Conservation (phyloP, 2,113 vertebrate genomes). For the Forbesichthys papilliferus region DNA sequence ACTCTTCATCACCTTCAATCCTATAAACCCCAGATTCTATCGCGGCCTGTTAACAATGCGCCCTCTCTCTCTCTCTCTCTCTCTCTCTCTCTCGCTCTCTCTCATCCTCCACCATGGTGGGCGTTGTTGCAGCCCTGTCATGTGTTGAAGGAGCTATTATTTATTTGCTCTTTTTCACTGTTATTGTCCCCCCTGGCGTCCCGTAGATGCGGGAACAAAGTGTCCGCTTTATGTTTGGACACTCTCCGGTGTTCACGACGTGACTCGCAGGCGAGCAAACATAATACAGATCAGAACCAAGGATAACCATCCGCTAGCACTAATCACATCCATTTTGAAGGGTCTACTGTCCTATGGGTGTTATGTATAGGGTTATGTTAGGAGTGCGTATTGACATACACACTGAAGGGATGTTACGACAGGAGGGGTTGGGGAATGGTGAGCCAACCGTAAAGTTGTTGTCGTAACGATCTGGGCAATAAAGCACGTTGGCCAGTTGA, state of each 20-base stretch:
- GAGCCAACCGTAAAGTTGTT: too few species aligned
- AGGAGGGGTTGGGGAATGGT: too few species aligned
- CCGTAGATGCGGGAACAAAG: slow-evolving; percentile 84
- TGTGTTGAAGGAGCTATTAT: slow-evolving; percentile 93
- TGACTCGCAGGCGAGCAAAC: slow-evolving; percentile 77
- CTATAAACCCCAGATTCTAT: slow-evolving; percentile 64
- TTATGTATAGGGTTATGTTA: too few species aligned
- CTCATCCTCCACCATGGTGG: slow-evolving; percentile 15
- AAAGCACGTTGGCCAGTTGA: too few species aligned
- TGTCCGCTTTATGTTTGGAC: slow-evolving; percentile 71
- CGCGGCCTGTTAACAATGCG: slow-evolving; percentile 69
- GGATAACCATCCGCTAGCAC: slow-evolving; percentile 40
- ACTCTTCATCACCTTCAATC: slow-evolving; percentile 89
- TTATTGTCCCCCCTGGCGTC: slow-evolving; percentile 81
- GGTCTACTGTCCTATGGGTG: not conserved
- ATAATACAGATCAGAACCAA: slow-evolving; percentile 65
- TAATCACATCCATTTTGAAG: slow-evolving; percentile 1
- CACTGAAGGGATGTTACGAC: too few species aligned
- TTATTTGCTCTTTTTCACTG: slow-evolving; percentile 96
- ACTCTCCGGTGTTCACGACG: slow-evolving; percentile 74
- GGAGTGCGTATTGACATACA: too few species aligned
- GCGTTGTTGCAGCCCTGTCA: slow-evolving; percentile 89
- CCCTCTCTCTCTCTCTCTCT: slow-evolving; percentile 53
- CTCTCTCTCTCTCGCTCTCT: slow-evolving; percentile 20
- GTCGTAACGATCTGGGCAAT: too few species aligned